Conservation (phyloP, 2,113 vertebrate species). For the Shinisaurus crocodilurus region DNA sequence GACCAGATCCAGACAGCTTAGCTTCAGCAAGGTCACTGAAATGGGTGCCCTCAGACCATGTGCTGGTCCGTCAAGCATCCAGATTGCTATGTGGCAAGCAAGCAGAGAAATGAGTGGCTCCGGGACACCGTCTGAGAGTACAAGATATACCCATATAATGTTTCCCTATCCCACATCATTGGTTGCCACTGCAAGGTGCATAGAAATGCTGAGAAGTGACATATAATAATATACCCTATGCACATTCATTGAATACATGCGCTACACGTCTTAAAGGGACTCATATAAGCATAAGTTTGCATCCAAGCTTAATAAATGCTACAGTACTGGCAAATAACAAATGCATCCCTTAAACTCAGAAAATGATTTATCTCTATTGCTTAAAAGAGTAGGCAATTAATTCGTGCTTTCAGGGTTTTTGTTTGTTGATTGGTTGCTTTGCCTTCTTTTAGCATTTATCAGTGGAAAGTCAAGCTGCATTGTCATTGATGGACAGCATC, state of each 20-base stretch:
- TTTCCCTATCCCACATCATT: not conserved
- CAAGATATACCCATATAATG: not conserved
- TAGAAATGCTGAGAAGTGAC: not conserved
- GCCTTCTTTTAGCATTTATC: slow-evolving; percentile 17
- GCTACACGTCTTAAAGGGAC: not conserved
- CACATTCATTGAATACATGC: not conserved
- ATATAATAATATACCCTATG: not conserved
- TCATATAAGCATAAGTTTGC: not conserved
- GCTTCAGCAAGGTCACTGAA: not conserved
- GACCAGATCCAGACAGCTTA: not conserved
- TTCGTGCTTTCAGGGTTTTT: not conserved
- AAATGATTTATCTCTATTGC: slow-evolving; percentile 5
- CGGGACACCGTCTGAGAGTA: not conserved
- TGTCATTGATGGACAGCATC: slow-evolving; percentile 66
- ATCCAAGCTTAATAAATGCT: not conserved
- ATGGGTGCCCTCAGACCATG: not conserved
- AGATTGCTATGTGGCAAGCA: not conserved
- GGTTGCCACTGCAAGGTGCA: not conserved
- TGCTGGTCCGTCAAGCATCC: not conserved
- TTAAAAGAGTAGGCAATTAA: not conserved
- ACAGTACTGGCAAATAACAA: slow-evolving; percentile 19
- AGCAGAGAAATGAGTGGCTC: not conserved
- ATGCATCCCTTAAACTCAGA: not conserved
- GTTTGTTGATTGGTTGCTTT: not conserved
- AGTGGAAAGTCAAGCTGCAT: slow-evolving; percentile 41